Evolutionary conservation across 2,888 invertebrate species (phyloP).

Genomic region (Tetramorium bicarinatum): DNA sequence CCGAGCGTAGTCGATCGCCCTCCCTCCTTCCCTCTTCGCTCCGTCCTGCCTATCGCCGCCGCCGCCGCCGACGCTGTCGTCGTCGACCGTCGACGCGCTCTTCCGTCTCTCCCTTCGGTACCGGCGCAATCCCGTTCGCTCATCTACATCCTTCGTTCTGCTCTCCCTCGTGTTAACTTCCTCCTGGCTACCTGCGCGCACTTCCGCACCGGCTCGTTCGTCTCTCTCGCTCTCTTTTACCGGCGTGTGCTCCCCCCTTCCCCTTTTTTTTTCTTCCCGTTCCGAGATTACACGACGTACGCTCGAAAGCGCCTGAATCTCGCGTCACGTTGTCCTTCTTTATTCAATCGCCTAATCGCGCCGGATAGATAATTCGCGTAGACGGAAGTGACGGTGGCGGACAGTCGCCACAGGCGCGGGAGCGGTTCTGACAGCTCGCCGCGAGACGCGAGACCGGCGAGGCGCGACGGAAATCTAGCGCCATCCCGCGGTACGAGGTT

Average conservation of each 20-base stretch:
- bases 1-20: conserved; percentile 51
- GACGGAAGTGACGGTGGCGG: conserved; percentile 31
- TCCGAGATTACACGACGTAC: conserved; percentile 29
- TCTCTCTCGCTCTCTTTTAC: conserved; percentile 17
- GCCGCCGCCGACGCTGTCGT: background rate
- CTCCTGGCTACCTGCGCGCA: background rate
- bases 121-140: background rate
- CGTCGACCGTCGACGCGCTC: conserved; percentile 40
- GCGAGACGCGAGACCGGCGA: conserved; percentile 33
- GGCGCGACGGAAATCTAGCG: conserved; percentile 41
- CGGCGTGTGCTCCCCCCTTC: background rate
- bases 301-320: background rate
- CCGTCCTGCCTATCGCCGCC: no score
- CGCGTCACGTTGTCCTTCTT: background rate
- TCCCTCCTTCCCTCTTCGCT: background rate
- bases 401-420: conserved; percentile 45
- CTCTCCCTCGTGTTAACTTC: conserved; percentile 23
- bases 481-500: conserved; percentile 59
- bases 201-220: conserved; percentile 16
- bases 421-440: conserved; percentile 41
- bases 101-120: conserved; percentile 29
- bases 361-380: background rate
- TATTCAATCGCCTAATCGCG: background rate
- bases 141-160: conserved; percentile 7
- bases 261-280: background rate